Evolutionary conservation across 2,113 vertebrate genomes (phyloP).

Genomic region (Phasianus colchicus): DNA sequence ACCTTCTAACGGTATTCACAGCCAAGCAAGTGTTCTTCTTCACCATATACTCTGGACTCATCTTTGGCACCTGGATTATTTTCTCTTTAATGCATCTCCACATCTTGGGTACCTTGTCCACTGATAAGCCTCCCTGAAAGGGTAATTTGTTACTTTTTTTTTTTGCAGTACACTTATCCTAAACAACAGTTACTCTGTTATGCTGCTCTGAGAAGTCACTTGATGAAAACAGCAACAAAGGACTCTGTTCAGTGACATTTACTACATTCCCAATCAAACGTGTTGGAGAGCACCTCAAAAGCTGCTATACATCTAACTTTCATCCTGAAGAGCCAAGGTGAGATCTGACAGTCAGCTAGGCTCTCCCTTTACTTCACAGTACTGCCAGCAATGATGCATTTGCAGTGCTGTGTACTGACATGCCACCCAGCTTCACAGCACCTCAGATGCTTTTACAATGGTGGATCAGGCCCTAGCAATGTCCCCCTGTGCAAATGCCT

Average conservation of each 20-base stretch:
- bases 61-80: not conserved
- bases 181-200: not conserved
- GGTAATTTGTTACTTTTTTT: not conserved
- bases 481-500: not conserved
- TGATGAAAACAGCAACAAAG: not conserved
- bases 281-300: not conserved
- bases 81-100: not conserved
- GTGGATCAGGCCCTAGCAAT: not conserved
- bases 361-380: not conserved
- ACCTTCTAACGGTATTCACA: not conserved
- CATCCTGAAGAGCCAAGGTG: not conserved
- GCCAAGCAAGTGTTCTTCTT: not conserved
- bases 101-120: not conserved
- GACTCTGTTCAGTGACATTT: not conserved
- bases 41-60: not conserved
- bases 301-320: not conserved
- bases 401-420: not conserved
- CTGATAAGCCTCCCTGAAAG: not conserved
- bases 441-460: not conserved
- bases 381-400: not conserved
- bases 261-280: not conserved
- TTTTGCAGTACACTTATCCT: not conserved
- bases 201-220: slow-evolving; percentile 1
- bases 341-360: not conserved
- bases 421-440: not conserved